Base-by-base conservation (phyloP, 1,140 invertebrate species). In the Diachasmimorpha longicaudata region DNA sequence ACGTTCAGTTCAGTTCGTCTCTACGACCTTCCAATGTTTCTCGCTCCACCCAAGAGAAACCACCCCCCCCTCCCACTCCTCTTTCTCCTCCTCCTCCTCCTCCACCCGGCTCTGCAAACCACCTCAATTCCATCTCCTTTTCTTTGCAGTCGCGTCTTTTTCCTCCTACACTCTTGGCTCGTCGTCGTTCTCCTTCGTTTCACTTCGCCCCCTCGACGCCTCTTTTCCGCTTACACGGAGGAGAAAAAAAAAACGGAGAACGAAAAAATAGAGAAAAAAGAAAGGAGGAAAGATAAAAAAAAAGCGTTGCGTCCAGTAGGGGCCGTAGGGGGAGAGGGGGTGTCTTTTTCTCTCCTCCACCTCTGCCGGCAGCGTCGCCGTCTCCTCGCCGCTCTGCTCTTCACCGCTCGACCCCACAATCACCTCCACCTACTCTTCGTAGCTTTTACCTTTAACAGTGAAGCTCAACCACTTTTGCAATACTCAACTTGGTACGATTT, bases 291-390 rank as follows among this genome's bases (percentile, higher is more conserved):
- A 52, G 48, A 52, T 6, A 77, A 78, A 78, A 82, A 81, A 85
- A 86, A 85, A 85, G 86, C 83, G 81, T 79, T 83, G 77, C 85
- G 84, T 87, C 85, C 84, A 85, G 85, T 82, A 81, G 83, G 82
- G 81, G 81, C 84, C 84, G 84, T 82, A 83, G 82, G 84, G 31
- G 31, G 86, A 84, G 83, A 84, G 83, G 83, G 80, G 46, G 44
- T 84, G 79, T 84, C 84, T 84, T 83, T 80, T 82, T 84, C 83
- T 84, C 84, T 83, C 83, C 81, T 82, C 83, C 83, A 80, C 80
- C 83, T 79, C 83, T 82, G 84, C n/a, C n/a, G n/a, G n/a, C n/a
- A n/a, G n/a, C n/a, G n/a, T n/a, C n/a, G n/a, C n/a, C n/a, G n/a
- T 6, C 23, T 46, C 23, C 71, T 68, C 44, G 67, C 23, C 37